Conservation (phyloP, 2,113 vertebrate genomes). For the Oriolus oriolus region DNA sequence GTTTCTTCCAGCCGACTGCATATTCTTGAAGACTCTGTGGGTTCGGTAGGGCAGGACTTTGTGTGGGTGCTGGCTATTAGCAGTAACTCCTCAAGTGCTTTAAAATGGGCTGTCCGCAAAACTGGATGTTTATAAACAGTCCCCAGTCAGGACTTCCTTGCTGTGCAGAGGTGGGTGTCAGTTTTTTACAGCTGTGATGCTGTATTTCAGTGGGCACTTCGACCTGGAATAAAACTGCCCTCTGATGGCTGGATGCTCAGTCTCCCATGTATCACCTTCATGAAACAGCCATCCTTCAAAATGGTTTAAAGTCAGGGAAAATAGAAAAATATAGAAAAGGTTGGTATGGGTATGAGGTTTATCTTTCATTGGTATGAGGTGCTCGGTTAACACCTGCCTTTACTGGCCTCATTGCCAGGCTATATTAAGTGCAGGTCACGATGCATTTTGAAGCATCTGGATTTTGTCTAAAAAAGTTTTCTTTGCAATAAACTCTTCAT, state of each 20-base stretch:
- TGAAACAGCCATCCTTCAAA: background rate
- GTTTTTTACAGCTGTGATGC: background rate
- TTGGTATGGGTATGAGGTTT: background rate
- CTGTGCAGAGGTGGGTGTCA: background rate
- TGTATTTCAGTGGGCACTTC: background rate
- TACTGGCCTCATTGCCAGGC: background rate
- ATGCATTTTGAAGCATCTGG: background rate
- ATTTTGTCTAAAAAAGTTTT: background rate
- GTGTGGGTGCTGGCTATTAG: background rate
- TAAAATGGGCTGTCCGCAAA: background rate
- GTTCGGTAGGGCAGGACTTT: background rate
- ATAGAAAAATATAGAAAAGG: background rate
- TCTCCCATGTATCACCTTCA: accelerated
- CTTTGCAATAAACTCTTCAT: background rate
- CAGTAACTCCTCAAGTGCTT: background rate
- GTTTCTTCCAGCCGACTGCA: background rate
- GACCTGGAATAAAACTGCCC: background rate
- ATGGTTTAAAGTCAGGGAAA: background rate
- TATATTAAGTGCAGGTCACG: background rate
- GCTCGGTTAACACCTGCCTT: background rate
- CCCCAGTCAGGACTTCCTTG: background rate
- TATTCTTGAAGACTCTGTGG: background rate
- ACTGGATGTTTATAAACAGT: background rate
- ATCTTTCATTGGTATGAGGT: background rate
- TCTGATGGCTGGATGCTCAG: background rate